Base-by-base conservation (phyloP, 2,113 vertebrate genomes). In the Eudyptes chrysolophus region DNA sequence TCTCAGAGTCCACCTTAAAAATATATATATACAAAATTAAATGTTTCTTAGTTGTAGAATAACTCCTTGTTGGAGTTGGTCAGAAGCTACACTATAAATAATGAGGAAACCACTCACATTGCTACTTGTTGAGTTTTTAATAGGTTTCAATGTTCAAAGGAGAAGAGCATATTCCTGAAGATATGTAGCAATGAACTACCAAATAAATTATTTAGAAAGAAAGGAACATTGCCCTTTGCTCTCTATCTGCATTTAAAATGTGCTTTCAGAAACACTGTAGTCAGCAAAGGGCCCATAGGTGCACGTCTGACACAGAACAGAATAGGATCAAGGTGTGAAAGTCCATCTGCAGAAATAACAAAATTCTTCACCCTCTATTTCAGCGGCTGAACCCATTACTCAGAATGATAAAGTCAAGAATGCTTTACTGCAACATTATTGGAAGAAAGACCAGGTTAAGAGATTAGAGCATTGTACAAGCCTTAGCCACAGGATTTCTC, bases 291-390 rank as follows among this genome's bases (percentile, higher is more conserved):
- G 7, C 51, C 30, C 1, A 0, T 32, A 42, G 57, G 16, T 72
- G 4, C 20, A 32, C 0, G 0, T 7, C 38, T 65, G 48, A 26
- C 16, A 21, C 7, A 5, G n/a, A 75, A 54, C 13, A 75, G 66
- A 88, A n/a, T 11, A 60, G 19, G 40, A 91, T 72, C n/a, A 68
- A 82, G 9, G 13, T 68, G 21, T 75, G 55, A 64, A 90, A 74
- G 11, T 71, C 48, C 60, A 12, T 25, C 54, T 65, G 9, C 14
- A 84, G 36, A 71, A 92, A 60, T 62, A 87, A 48, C 3, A 64
- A 49, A 78, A 78, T 72, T 75, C 38, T 42, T 84, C 52, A 58
- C 34, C 38, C 11, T 72, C 34, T 84, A 3, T 48, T 95, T 78
- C 52, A 71, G 21, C 38, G 78, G 16, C 48, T 62, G 17, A 61